A percentile compares a stretch with the other conserved stretches of the same genome.
Evolutionary conservation across 2,888 invertebrate genomes (phyloP).

Genomic region (Pollenia amentaria): DNA sequence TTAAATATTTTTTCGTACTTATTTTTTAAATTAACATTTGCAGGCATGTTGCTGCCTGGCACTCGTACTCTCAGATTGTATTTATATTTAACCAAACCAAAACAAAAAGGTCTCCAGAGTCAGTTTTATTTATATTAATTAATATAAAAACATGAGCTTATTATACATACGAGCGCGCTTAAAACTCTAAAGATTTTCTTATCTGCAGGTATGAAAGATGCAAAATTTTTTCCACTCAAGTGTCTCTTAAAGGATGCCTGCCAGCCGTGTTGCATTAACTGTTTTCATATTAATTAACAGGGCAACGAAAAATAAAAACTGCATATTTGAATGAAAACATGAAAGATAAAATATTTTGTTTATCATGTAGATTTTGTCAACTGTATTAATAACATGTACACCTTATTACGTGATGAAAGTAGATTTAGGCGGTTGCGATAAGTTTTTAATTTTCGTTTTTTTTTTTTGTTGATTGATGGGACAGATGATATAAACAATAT

Average conservation of each 20-base stretch:
- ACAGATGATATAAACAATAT: too few relatives aligned
- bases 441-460: not conserved
- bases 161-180: slow-evolving; percentile 62
- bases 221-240: slow-evolving; percentile 25
- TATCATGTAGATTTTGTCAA: slow-evolving; percentile 8
- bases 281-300: slow-evolving; percentile 60
- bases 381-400: slow-evolving; percentile 11
- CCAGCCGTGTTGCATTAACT: slow-evolving; percentile 46
- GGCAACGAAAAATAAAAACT: slow-evolving; percentile 13
- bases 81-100: not conserved
- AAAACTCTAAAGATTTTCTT: slow-evolving; percentile 60
- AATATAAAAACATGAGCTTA: slow-evolving; percentile 71
- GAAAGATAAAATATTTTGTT: not conserved
- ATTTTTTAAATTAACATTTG: slow-evolving; percentile 48
- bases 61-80: slow-evolving; percentile 26
- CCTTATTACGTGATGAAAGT: slow-evolving; percentile 7
- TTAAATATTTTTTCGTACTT: slow-evolving; percentile 34
- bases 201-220: slow-evolving; percentile 55
- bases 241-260: slow-evolving; percentile 55
- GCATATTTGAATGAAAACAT: not conserved
- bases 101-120: slow-evolving; percentile 59
- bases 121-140: slow-evolving; percentile 69
- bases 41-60: not conserved
- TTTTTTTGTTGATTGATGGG: not conserved
- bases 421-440: not conserved